phyloP scores from a whole-genome alignment of 2,888 invertebrate genomes.

The Dolomedes plantarius region DNA sequence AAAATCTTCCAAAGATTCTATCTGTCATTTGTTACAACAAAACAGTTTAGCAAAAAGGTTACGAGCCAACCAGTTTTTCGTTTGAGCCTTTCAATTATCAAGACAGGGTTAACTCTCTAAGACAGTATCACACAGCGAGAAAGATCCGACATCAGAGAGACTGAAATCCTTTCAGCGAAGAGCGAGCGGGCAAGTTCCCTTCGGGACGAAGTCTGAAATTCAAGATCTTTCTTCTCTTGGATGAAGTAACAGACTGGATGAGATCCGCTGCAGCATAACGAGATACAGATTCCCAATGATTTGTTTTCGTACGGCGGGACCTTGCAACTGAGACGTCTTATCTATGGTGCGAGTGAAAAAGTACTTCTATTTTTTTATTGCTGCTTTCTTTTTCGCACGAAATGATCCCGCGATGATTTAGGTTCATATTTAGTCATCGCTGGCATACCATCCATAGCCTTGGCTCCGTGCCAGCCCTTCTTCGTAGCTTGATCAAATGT shows the following conservation, averaged over 20 bases:
- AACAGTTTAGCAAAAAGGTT: no score
- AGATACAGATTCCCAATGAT: slow-evolving; percentile 42
- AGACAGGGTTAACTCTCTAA: no score
- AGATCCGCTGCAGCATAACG: slow-evolving; percentile 12
- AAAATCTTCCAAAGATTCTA: no score
- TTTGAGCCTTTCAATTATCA: no score
- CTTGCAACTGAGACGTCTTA: slow-evolving; percentile 18
- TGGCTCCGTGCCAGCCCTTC: slow-evolving; percentile 35
- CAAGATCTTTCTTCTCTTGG: neutral
- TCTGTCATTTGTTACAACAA: no score
- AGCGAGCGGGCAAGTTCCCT: no score
- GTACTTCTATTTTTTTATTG: neutral
- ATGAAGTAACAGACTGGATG: neutral
- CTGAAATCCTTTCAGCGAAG: no score
- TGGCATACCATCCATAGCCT: slow-evolving; percentile 22
- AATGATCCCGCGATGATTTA: slow-evolving; percentile 51
- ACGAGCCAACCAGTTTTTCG: no score
- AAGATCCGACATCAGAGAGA: no score
- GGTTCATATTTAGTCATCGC: slow-evolving; percentile 44
- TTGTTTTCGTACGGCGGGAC: slow-evolving; percentile 40
- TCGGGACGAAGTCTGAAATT: no score
- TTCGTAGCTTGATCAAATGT: neutral
- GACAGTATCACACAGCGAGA: no score
- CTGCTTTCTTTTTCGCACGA: neutral
- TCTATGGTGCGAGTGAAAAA: neutral